These are phyloP conservation scores for Cotesia vestalis DNA, from an alignment of 1,140 invertebrate species.

Conservation along the genomic window DNA sequence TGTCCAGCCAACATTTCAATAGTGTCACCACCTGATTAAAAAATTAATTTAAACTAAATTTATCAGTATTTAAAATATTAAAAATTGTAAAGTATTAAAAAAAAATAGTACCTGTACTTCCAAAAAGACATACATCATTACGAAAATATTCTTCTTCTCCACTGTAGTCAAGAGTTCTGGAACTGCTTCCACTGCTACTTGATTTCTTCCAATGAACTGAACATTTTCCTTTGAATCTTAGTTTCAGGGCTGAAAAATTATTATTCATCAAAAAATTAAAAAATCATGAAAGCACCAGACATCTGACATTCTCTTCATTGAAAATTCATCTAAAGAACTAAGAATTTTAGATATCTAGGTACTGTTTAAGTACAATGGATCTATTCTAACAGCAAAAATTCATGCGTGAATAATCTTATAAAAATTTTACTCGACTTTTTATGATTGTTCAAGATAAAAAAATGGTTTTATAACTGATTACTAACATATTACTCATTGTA, in stretches of 20 bases:
- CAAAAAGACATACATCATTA: conserved; percentile 14
- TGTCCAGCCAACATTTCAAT: conserved; percentile 53
- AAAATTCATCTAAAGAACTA: too few relatives aligned
- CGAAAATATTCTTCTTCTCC: conserved; percentile 23
- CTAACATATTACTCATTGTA: too few relatives aligned
- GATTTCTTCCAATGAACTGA: not conserved
- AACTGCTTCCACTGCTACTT: not conserved
- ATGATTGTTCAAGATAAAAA: too few relatives aligned
- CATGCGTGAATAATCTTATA: not conserved
- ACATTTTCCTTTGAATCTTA: conserved; percentile 27
- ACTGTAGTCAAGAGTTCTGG: not conserved
- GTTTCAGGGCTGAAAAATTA: not conserved
- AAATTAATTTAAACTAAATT: not conserved
- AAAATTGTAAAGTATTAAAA: not conserved
- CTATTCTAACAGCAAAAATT: not conserved
- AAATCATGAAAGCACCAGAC: too few relatives aligned
- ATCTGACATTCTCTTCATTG: too few relatives aligned
- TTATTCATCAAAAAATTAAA: too few relatives aligned
- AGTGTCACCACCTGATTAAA: conserved; percentile 25
- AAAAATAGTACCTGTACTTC: not conserved
- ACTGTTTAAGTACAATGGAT: too few relatives aligned
- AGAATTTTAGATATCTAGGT: too few relatives aligned
- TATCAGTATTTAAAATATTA: not conserved
- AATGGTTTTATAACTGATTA: too few relatives aligned
- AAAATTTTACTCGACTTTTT: too few relatives aligned